These are phyloP conservation scores for Heliconius cydno DNA, from an alignment of 2,888 invertebrate genomes.

Conservation along the genomic window DNA sequence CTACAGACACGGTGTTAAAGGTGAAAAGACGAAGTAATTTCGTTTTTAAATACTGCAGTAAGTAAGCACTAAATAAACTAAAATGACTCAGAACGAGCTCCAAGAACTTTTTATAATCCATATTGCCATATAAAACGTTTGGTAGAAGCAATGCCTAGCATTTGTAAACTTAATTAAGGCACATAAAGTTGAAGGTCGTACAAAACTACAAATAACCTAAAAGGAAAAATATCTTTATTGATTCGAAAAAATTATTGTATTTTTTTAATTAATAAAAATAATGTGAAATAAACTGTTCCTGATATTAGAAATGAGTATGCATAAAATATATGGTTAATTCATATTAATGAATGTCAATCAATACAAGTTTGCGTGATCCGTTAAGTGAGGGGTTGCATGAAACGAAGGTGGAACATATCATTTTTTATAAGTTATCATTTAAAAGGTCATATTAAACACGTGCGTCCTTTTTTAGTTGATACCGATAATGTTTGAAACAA, in stretches of 20 bases:
- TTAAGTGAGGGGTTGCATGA: slow-evolving; percentile 29
- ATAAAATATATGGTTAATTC: not conserved
- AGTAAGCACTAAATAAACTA: too few species aligned
- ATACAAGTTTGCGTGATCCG: slow-evolving; percentile 32
- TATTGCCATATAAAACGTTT: not conserved
- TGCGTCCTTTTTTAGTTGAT: slow-evolving; percentile 5
- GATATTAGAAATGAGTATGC: not conserved
- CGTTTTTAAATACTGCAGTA: not conserved
- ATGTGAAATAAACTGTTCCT: not conserved
- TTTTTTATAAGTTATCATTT: slow-evolving; percentile 30
- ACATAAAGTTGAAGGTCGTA: slow-evolving; percentile 1
- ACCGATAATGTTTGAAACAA: not conserved
- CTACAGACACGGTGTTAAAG: not conserved
- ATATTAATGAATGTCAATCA: slow-evolving; percentile 18
- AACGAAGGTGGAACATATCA: not conserved
- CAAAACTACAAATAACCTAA: not conserved
- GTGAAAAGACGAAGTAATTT: not conserved
- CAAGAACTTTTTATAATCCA: not conserved
- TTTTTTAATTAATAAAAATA: not conserved
- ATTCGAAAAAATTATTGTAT: not conserved
- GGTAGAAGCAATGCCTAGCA: not conserved
- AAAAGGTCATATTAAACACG: slow-evolving; percentile 22
- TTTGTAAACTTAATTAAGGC: slow-evolving; percentile 6
- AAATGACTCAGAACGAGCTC: not conserved
- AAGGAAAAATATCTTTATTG: not conserved